Percentiles rank a stretch among this genome's conserved stretches.
These are phyloP conservation scores for Metridium senile DNA, from an alignment of 92 coral and sea anemone species.

Conservation along the genomic window DNA sequence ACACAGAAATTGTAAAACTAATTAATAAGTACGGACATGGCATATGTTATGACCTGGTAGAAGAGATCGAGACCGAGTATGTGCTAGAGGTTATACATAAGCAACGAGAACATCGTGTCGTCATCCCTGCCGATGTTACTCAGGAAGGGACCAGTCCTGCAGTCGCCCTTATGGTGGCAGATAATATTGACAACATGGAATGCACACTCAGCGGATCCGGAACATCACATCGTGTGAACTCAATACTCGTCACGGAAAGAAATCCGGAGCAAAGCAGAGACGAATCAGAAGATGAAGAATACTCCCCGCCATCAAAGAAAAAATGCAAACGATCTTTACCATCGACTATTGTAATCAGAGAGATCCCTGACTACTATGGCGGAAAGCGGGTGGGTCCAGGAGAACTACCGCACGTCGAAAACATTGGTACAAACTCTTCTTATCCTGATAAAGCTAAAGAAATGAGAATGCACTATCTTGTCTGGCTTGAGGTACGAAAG, in stretches of 20 bases:
- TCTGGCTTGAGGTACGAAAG: slow-evolving; percentile 58
- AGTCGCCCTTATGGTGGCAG: slow-evolving; percentile 61
- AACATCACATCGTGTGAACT: slow-evolving; percentile 60
- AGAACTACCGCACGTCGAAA: slow-evolving; percentile 41
- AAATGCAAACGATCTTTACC: slow-evolving; percentile 46
- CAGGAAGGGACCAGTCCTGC: slow-evolving; percentile 14
- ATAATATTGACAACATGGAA: slow-evolving; percentile 68
- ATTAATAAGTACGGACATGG: slow-evolving; percentile 64
- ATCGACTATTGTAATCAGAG: slow-evolving; percentile 42
- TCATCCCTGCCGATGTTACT: slow-evolving; percentile 29
- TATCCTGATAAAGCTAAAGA: slow-evolving; percentile 27
- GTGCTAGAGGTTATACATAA: slow-evolving; percentile 50
- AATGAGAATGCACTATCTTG: slow-evolving; percentile 40
- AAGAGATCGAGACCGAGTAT: slow-evolving; percentile 61
- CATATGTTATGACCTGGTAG: slow-evolving; percentile 49
- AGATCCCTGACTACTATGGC: slow-evolving; percentile 47
- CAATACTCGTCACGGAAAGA: slow-evolving; percentile 50
- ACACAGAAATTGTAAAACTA: slow-evolving; percentile 56
- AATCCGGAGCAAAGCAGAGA: slow-evolving; percentile 21
- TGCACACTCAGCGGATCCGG: slow-evolving; percentile 64
- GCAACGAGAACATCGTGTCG: slow-evolving; percentile 51
- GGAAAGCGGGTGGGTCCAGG: slow-evolving; percentile 58
- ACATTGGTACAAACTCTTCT: slow-evolving; percentile 41
- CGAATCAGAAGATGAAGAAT: slow-evolving; percentile 21
- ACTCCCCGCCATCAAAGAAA: slow-evolving; percentile 38